Percentiles rank a stretch among this genome's conserved stretches.
Evolutionary conservation across 2,888 invertebrate genomes (phyloP).

Genomic region (Andrena marginata): DNA sequence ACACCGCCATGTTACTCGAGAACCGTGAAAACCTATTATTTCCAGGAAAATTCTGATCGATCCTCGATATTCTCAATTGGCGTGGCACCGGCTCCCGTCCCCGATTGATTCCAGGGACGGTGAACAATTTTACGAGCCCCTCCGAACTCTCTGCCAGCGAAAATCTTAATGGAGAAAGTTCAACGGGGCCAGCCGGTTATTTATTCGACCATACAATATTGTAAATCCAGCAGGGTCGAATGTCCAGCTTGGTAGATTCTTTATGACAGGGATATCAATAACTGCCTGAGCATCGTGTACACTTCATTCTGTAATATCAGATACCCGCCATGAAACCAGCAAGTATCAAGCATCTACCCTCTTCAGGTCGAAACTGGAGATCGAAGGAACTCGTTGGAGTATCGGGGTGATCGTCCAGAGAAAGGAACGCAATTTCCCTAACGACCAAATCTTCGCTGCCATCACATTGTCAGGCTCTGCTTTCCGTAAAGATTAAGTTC

Average conservation of each 20-base stretch:
- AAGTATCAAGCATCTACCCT: not conserved
- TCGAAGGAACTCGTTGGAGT: constrained; percentile 21
- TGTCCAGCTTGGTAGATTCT: constrained; percentile 35
- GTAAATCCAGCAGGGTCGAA: not conserved
- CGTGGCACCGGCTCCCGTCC: not conserved
- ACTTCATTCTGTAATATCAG: too few relatives aligned
- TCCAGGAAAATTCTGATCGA: constrained; percentile 22
- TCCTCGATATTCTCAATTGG: not conserved
- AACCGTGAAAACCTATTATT: constrained; percentile 2
- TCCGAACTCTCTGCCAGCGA: not conserved
- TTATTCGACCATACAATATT: constrained; percentile 15
- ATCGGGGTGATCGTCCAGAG: too few relatives aligned
- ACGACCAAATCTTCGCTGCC: constrained; percentile 9
- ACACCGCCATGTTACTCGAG: constrained; percentile 1
- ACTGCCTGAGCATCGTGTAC: constrained; percentile 45
- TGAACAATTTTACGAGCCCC: constrained; percentile 13
- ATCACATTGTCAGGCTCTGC: not conserved
- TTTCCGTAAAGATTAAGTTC: constrained; percentile 55
- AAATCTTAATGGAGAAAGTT: constrained; percentile 15
- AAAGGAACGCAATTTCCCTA: not conserved
- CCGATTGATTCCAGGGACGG: not conserved
- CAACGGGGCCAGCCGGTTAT: not conserved
- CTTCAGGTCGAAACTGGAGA: not conserved
- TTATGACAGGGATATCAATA: constrained; percentile 63
- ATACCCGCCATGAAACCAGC: not conserved